A percentile compares a stretch with the other conserved stretches of the same genome.
Conservation (phyloP, 2,113 vertebrate species). For the Tragulus kanchil region DNA sequence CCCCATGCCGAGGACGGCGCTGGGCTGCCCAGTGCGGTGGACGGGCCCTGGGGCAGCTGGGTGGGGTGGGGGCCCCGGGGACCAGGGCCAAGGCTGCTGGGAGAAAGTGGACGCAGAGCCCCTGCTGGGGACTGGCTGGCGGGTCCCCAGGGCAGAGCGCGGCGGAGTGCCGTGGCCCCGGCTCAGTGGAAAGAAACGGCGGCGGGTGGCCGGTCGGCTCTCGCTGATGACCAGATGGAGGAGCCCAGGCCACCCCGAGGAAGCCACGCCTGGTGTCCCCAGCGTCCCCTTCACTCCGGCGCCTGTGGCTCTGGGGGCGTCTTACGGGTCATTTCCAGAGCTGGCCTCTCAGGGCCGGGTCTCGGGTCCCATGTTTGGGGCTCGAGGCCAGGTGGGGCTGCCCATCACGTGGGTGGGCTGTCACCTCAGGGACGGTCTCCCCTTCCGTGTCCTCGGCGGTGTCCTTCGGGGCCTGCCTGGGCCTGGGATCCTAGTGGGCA, state of each 20-base stretch:
- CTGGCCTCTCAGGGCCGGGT: neutral
- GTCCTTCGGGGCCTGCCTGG: slow-evolving; percentile 90
- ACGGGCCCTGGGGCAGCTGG: accelerated
- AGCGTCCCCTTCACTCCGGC: neutral
- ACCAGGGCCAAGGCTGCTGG: neutral
- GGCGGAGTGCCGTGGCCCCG: accelerated
- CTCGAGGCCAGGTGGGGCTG: neutral
- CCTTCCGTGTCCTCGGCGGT: slow-evolving; percentile 90
- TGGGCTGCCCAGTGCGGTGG: neutral
- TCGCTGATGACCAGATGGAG: neutral
- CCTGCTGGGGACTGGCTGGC: neutral
- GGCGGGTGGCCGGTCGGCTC: neutral
- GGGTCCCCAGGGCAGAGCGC: neutral
- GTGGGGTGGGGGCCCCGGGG: neutral
- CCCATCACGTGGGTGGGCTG: neutral
- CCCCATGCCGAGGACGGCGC: too few relatives aligned
- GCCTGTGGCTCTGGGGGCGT: neutral
- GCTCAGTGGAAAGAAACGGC: neutral
- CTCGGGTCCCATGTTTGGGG: too few relatives aligned
- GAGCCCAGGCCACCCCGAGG: neutral
- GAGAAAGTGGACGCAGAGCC: neutral
- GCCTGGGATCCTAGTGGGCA: slow-evolving; percentile 91
- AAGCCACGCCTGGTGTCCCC: neutral
- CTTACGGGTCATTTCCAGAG: neutral
- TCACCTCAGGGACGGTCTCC: slow-evolving; percentile 86